Base-by-base conservation (phyloP, 2,113 vertebrate species). In the Chrysochloris asiatica region DNA sequence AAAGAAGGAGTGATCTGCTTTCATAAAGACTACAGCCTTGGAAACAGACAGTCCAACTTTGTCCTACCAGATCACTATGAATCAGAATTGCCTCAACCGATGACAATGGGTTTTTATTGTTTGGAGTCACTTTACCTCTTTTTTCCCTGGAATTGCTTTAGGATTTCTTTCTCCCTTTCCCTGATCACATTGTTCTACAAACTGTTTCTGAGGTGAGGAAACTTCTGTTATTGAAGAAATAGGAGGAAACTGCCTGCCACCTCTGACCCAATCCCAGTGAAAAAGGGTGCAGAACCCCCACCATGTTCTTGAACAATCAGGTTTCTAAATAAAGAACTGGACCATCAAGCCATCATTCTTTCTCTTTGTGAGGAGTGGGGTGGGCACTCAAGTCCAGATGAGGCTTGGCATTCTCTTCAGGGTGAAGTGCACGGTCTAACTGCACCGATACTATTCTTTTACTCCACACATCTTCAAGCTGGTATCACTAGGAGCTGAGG, bases 281-380 rank as follows among this genome's bases (percentile, higher is more conserved):
- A 92, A 47, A 89, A 24, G 63, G 59, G 6, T 26, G 24, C 21
- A 38, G 69, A 91, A 36, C 76, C n/a, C 75, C 85, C 54, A 30
- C 83, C 47, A 3, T 21, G 54, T 95, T 89, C 73, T 92, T 54
- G 67, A 92, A 86, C 93, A 95, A 95, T 95, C 95, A 95, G 93
- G 96, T 95, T 96, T 97, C 94, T 92, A 87, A 97, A 96, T 97
- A 96, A 97, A 97, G 38, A 91, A 96, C 92, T 95, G 95, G 93
- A 96, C 93, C 92, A 72, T 89, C 59, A n/a, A 19, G 10, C 73
- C 47, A n/a, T 52, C 21, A 2, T 56, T 71, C 36, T 75, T 71
- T 45, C 59, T 30, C 61, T 75, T 52, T 3, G 21, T 5, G 9
- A 22, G 33, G 12, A 47, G 19, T 7, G 6, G 11, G 41, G 21